These are phyloP conservation scores for Drosophila kurseongensis DNA, from an alignment of 1,140 invertebrate species.

Conservation along the genomic window DNA sequence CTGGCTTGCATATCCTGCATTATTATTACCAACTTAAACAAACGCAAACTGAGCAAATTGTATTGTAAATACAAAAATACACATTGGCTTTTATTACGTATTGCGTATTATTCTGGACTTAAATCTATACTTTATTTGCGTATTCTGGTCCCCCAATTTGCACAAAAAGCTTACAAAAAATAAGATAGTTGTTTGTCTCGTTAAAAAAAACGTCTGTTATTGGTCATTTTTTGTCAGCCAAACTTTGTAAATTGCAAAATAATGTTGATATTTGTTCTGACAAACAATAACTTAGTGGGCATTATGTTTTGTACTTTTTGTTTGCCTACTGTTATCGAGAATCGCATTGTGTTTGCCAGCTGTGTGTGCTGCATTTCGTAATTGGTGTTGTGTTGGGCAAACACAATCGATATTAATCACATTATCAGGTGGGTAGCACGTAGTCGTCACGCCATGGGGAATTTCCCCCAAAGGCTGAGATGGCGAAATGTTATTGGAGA, in stretches of 20 bases:
- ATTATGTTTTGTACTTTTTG: constrained; percentile 2
- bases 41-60: neutral
- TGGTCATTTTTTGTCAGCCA: neutral
- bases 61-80: neutral
- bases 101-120: neutral
- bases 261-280: neutral
- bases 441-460: constrained; percentile 15
- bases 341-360: neutral
- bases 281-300: constrained; percentile 6
- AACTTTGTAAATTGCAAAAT: neutral
- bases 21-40: neutral
- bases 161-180: neutral
- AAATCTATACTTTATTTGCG: neutral
- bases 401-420: constrained; percentile 8
- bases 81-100: neutral
- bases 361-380: neutral
- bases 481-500: constrained; percentile 6
- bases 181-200: neutral
- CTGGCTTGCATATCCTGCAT: neutral
- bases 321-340: neutral
- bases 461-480: neutral
- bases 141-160: too few relatives aligned
- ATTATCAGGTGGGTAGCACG: constrained; percentile 29
- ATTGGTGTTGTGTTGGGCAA: neutral
- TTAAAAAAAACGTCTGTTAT: neutral